Percentiles rank a stretch among this genome's conserved stretches.
phyloP scores from a whole-genome alignment of 1,140 invertebrate genomes.

The Bombus consobrinus region DNA sequence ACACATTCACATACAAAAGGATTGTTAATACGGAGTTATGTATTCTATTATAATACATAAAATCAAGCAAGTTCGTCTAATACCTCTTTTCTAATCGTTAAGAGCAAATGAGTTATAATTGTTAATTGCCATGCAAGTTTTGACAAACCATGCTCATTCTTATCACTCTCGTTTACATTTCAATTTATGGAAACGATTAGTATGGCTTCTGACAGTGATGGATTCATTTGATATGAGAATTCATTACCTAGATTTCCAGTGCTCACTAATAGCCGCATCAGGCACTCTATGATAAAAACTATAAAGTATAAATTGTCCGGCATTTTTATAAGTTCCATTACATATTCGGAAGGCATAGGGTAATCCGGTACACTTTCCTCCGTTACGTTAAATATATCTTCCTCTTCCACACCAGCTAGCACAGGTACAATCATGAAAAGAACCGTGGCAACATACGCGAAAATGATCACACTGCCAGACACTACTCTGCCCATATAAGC shows the following conservation, averaged over 20 bases:
- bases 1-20: too few species aligned
- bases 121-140: too few species aligned
- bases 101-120: too few species aligned
- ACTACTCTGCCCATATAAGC: slow-evolving; percentile 28
- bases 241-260: slow-evolving; percentile 53
- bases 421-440: slow-evolving; percentile 24
- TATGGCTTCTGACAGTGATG: too few species aligned
- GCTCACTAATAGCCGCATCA: neutral
- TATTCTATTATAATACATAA: too few species aligned
- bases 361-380: neutral
- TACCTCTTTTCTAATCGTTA: too few species aligned
- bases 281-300: neutral
- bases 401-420: neutral
- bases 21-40: too few species aligned
- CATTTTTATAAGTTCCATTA: neutral
- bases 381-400: neutral
- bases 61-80: too few species aligned
- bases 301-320: slow-evolving; percentile 1
- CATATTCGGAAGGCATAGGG: slow-evolving; percentile 24
- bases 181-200: too few species aligned
- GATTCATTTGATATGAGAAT: too few species aligned
- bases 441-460: slow-evolving; percentile 19
- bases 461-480: slow-evolving; percentile 5
- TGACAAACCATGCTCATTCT: too few species aligned
- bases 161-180: too few species aligned